Conservation (phyloP, 2,888 invertebrate species). For the Plutella xylostella region DNA sequence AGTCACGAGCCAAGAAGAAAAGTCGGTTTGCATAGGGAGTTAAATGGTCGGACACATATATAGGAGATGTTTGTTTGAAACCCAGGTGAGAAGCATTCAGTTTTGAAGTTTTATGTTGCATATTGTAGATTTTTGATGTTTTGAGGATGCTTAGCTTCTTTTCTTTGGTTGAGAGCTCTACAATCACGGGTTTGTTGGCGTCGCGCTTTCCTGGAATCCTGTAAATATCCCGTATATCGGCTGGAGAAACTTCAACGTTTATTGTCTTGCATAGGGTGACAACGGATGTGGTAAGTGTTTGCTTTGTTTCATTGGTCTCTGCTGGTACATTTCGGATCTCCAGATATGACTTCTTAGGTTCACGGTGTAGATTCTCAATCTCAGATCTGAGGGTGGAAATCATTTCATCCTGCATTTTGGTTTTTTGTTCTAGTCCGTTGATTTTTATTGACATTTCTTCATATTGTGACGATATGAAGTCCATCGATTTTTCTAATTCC, state of each 20-base stretch:
- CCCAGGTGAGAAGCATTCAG: neutral
- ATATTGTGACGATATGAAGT: neutral
- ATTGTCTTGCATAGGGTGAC: too few relatives aligned
- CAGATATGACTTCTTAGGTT: neutral
- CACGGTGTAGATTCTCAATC: neutral
- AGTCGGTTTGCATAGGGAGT: neutral
- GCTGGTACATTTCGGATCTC: neutral
- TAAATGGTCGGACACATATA: too few relatives aligned
- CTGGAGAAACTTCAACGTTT: too few relatives aligned
- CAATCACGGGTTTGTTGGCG: neutral
- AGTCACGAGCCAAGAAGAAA: too few relatives aligned
- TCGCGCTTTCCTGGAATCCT: too few relatives aligned
- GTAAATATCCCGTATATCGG: neutral
- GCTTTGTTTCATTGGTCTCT: neutral
- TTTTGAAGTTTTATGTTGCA: neutral
- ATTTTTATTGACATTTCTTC: neutral
- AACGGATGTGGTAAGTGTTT: neutral
- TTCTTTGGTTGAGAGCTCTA: neutral
- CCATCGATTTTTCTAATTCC: neutral
- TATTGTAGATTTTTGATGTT: neutral
- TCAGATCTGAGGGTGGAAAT: neutral
- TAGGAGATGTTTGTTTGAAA: too few relatives aligned
- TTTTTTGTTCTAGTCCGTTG: neutral
- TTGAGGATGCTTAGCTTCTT: neutral
- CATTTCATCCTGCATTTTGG: neutral